Percentiles rank a stretch among this genome's conserved stretches.
Evolutionary conservation across 2,797 vertebrate species (phyloP).

Genomic region (Aplochiton taeniatus): DNA sequence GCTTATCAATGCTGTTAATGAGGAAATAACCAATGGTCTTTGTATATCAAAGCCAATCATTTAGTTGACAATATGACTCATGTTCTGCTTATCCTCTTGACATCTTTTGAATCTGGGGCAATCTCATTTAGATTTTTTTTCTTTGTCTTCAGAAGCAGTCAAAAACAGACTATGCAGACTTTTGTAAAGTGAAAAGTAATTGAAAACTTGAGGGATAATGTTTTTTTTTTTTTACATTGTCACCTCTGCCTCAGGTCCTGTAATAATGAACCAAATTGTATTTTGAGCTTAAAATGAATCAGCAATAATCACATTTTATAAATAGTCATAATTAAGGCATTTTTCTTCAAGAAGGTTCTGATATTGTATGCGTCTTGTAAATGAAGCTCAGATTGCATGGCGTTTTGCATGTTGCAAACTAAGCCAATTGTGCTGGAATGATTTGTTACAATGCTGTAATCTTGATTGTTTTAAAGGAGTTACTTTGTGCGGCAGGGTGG

Average conservation of each 20-base stretch:
- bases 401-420: conserved; percentile 48
- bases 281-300: conserved; percentile 48
- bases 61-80: too few relatives aligned
- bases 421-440: conserved; percentile 54
- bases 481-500: conserved; percentile 68
- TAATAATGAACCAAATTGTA: conserved; percentile 66
- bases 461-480: conserved; percentile 3
- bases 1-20: too few relatives aligned
- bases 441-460: conserved; percentile 39
- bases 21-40: too few relatives aligned
- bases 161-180: conserved; percentile 74
- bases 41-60: too few relatives aligned
- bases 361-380: conserved; percentile 27
- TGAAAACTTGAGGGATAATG: conserved; percentile 36
- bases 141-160: conserved; percentile 53
- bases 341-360: conserved; percentile 31
- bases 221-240: conserved; percentile 5
- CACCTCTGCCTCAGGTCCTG: conserved; percentile 33
- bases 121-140: conserved; percentile 34
- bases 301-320: conserved; percentile 53
- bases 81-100: not conserved
- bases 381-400: conserved; percentile 54
- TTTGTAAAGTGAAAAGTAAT: conserved; percentile 73
- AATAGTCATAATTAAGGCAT: conserved; percentile 32
- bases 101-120: conserved; percentile 36